These are phyloP conservation scores for Sebastes taczanowskii DNA, from an alignment of 2,797 vertebrate species.

Conservation along the genomic window DNA sequence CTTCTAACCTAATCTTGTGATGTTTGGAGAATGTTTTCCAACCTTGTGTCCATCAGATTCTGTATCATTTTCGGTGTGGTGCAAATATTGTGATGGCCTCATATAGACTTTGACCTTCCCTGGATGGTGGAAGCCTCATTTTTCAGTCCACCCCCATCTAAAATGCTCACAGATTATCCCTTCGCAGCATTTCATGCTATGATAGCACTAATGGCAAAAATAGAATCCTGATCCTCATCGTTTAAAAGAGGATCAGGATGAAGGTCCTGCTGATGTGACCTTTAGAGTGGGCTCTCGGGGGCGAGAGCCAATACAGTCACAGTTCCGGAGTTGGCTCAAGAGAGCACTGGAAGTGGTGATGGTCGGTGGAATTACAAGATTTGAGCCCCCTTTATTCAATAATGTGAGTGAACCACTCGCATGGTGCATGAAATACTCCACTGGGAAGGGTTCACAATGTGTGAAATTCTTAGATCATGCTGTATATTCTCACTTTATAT, in stretches of 20 bases:
- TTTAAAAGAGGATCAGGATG: conserved; percentile 70
- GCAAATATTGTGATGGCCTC: neutral
- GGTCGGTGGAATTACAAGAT: conserved; percentile 29
- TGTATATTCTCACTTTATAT: neutral
- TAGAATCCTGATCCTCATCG: conserved; percentile 53
- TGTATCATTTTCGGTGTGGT: neutral
- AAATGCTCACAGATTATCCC: conserved; percentile 58
- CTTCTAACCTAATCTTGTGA: neutral
- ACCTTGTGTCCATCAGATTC: neutral
- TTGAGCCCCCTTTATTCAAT: conserved; percentile 4
- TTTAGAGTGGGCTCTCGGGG: conserved; percentile 40
- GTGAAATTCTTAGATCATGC: neutral
- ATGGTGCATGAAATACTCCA: neutral
- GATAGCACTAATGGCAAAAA: conserved; percentile 64
- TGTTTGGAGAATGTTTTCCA: neutral
- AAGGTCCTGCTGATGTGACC: conserved; percentile 58
- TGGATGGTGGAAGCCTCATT: conserved; percentile 8
- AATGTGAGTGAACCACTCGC: neutral
- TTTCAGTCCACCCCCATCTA: conserved; percentile 8
- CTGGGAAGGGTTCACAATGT: neutral
- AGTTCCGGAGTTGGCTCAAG: conserved; percentile 14
- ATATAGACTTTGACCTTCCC: conserved; percentile 25
- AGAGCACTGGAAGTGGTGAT: conserved; percentile 26
- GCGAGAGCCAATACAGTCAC: conserved; percentile 35
- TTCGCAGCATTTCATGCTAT: conserved; percentile 51